A percentile compares a stretch with the other conserved stretches of the same genome.
These are phyloP conservation scores for Alligator mississippiensis DNA, from an alignment of 2,113 vertebrate genomes.

Conservation along the genomic window DNA sequence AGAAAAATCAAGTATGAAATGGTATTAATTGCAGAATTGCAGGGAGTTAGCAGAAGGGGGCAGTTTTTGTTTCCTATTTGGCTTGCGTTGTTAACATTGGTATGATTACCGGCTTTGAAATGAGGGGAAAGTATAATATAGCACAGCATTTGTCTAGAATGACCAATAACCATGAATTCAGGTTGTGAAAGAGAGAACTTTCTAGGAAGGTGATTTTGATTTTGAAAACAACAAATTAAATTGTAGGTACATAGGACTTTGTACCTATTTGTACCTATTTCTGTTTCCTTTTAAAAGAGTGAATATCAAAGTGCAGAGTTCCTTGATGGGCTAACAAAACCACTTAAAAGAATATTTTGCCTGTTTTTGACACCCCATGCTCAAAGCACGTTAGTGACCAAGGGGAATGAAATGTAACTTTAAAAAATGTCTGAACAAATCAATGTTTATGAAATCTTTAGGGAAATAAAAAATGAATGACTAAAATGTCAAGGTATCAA, in stretches of 20 bases:
- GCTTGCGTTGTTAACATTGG: background rate
- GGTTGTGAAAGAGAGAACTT: no score
- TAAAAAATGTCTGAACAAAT: background rate
- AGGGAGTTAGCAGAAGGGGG: background rate
- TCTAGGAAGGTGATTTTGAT: no score
- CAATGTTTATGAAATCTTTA: background rate
- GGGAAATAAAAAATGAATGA: background rate
- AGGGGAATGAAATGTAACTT: background rate
- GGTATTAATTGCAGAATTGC: background rate
- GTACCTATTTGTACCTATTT: background rate
- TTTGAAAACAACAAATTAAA: constrained; percentile 13
- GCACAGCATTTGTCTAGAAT: no score
- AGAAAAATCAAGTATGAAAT: background rate
- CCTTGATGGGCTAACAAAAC: background rate
- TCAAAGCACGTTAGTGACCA: background rate
- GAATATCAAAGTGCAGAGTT: background rate
- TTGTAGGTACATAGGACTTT: background rate
- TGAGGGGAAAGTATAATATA: background rate
- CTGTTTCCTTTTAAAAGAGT: constrained; percentile 27
- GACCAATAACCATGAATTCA: no score
- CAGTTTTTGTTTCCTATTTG: background rate
- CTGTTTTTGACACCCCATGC: background rate
- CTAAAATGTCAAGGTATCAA: background rate
- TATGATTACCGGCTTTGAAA: constrained; percentile 4
- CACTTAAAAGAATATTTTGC: background rate